Conservation (phyloP, 92 coral and sea anemone genomes). For the Epizoanthus fatuus region DNA sequence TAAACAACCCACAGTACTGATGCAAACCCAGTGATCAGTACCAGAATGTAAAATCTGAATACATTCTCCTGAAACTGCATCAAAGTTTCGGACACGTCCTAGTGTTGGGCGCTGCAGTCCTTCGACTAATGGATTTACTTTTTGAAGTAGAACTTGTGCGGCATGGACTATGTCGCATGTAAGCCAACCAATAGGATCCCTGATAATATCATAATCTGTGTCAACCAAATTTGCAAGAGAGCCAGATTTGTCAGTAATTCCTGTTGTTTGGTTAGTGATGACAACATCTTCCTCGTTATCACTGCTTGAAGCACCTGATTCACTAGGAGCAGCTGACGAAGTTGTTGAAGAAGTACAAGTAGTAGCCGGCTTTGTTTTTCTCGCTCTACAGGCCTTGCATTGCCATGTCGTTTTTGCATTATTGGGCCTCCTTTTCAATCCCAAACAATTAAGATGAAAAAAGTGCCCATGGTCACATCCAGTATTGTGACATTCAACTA, state of each 20-base stretch:
- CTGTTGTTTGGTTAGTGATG: constrained; percentile 6
- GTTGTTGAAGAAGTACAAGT: no score
- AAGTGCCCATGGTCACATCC: no score
- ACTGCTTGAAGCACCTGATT: no score
- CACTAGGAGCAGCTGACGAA: no score
- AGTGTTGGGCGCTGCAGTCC: constrained; percentile 72
- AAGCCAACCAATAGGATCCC: constrained; percentile 59
- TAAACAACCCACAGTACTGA: constrained; percentile 66
- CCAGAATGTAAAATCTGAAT: constrained; percentile 72
- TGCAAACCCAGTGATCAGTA: constrained; percentile 65
- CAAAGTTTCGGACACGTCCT: constrained; percentile 62
- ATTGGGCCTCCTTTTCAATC: no score
- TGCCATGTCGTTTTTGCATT: no score
- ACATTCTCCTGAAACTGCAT: constrained; percentile 63
- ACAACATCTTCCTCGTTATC: no score
- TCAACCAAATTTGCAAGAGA: constrained; percentile 38
- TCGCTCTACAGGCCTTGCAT: no score
- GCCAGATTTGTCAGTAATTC: constrained; percentile 28
- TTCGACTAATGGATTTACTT: constrained; percentile 61
- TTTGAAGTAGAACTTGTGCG: constrained; percentile 61
- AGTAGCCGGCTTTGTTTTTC: no score
- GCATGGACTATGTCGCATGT: constrained; percentile 56
- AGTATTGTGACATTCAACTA: no score
- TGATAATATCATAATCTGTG: constrained; percentile 46
- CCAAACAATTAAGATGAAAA: no score